A percentile compares a stretch with the other conserved stretches of the same genome.
These are phyloP conservation scores for Gallinago media DNA, from an alignment of 2,113 vertebrate genomes.

Conservation along the genomic window DNA sequence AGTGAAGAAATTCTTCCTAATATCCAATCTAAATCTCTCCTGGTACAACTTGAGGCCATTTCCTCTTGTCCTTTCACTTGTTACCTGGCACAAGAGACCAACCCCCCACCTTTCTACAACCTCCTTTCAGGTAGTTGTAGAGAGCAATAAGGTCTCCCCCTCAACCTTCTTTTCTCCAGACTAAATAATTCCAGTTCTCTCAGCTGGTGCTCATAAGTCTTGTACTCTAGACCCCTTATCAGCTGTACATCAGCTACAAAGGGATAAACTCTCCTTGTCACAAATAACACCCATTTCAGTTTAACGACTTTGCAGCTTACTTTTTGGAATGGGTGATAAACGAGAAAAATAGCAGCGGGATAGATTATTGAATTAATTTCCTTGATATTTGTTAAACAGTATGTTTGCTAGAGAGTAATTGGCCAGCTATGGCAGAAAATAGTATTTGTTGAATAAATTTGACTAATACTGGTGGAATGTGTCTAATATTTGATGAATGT, in stretches of 20 bases:
- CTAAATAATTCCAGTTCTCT: not conserved
- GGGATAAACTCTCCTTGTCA: not conserved
- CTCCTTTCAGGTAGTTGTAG: not conserved
- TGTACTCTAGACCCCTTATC: not conserved
- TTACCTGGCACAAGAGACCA: not conserved
- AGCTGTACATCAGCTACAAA: not conserved
- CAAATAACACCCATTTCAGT: not conserved
- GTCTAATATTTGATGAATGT: not conserved
- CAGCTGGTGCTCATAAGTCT: not conserved
- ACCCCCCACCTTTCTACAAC: not conserved
- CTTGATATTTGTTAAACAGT: not conserved
- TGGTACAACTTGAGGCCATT: not conserved
- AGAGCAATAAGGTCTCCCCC: not conserved
- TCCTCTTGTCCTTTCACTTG: not conserved
- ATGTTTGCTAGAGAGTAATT: not conserved
- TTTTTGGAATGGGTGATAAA: not conserved
- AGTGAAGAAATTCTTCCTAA: not conserved
- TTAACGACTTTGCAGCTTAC: not conserved
- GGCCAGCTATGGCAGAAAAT: not conserved
- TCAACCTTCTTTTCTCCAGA: not conserved
- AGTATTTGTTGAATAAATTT: not conserved
- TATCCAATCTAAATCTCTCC: not conserved
- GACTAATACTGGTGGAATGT: not conserved
- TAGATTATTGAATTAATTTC: not conserved
- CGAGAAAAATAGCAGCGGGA: not conserved